Evolutionary conservation across 2,797 vertebrate genomes (phyloP), one percentile per base, ranked within the genome.

Genomic region (Enteromius radiatus): DNA sequence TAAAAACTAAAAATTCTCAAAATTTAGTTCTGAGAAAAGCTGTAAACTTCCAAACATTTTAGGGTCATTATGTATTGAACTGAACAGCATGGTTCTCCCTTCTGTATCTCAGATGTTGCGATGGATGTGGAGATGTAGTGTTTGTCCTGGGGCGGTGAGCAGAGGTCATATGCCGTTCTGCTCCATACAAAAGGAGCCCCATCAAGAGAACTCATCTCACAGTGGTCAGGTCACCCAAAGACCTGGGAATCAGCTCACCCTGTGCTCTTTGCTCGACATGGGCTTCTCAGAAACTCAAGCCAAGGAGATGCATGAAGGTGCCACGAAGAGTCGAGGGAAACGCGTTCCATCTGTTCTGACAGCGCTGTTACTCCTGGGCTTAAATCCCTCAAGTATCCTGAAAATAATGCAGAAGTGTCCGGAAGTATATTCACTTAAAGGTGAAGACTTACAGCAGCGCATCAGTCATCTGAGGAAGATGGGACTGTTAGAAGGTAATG

Each of bases 401-500:
- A 92, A 89, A 2, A 63, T 93, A 21, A 52, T 97, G 88, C 91
- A 94, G 83, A 95, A 92, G 74, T 96, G 92, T 82, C 96, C 97
- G 0, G 93, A 91, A 2, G 84, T 99, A 12, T 89, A 93, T 89
- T 88, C 45, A 4, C 54, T 95, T 54, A 93, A 92, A 14, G 43
- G 90, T 0, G 33, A 61, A 0, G 92, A 91, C n/a, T 74, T 98
- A 64, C 92, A 91, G 89, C 93, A 93, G 76, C 95, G 96, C n/a
- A 89, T 95, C 26, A 26, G 1, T 4, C 92, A 95, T 86, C 90
- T 99, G 86, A 91, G 96, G 76, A 96, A 93, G 85, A 90, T 97
- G 0, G 97, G 96, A 6, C 91, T 99, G 0, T 87, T 88, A 2
- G 97, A 96, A 96, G 98, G 98, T 98, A 91, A 89, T 23, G 2